phyloP scores from a whole-genome alignment of 2,797 vertebrate genomes.

The Tangara arthus region DNA sequence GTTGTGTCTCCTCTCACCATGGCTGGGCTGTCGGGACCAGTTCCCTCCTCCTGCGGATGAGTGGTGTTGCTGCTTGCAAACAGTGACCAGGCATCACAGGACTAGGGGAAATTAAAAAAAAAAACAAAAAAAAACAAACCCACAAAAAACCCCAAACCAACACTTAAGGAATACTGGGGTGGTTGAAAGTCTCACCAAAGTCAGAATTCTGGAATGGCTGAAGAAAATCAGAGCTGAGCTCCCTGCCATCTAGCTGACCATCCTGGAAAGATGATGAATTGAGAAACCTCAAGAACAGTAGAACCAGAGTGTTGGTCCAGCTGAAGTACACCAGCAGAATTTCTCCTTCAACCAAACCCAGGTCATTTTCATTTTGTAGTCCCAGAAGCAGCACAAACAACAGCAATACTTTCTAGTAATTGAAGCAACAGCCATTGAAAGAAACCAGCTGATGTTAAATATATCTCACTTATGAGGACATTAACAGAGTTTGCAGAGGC shows the following conservation, averaged over 20 bases:
- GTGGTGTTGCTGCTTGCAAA: not conserved
- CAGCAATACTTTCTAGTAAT: not conserved
- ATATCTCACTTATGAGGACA: not conserved
- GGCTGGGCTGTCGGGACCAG: not conserved
- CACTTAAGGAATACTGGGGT: fast-evolving
- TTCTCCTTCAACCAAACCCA: not conserved
- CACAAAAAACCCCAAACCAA: not conserved
- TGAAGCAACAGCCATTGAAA: not conserved
- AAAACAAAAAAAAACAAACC: not conserved
- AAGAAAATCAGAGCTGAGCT: not conserved
- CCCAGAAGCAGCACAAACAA: not conserved
- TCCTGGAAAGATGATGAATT: not conserved
- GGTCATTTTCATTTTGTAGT: not conserved
- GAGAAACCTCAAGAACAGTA: not conserved
- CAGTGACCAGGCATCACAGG: not conserved
- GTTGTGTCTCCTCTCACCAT: not conserved
- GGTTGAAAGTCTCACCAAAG: not conserved
- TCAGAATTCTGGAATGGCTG: not conserved
- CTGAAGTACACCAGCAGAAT: not conserved
- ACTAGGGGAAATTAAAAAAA: not conserved
- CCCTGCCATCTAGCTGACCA: not conserved
- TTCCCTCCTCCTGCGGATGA: not conserved
- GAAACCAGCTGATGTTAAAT: not conserved
- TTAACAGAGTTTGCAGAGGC: not conserved
- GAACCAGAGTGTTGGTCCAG: not conserved